Base-by-base conservation (phyloP, 2,888 invertebrate genomes). In the Campopleginae sp. region DNA sequence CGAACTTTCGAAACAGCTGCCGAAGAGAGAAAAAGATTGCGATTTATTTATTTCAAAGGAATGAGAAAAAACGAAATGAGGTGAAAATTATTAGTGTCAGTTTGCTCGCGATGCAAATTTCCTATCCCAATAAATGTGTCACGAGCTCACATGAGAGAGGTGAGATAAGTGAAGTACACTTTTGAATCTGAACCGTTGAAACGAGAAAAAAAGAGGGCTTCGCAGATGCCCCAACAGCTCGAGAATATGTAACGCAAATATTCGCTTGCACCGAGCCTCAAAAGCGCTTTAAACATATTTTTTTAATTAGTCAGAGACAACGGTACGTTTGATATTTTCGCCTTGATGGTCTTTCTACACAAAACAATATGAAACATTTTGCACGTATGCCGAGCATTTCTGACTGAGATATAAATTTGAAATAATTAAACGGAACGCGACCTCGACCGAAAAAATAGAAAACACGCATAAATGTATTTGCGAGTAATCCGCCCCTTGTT, bases 271-370 rank as follows among this genome's bases (percentile, higher is more conserved):
- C 1, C 12, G n/a, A 44, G 12, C 44, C n/a, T 38, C 58, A 44
- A 38, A 66, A 54, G 27, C 46, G 27, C 54, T 82, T 63, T 46
- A 72, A 54, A 78, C 27, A 77, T 31, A 27, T 74, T 74, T 66
- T 58, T 77, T 72, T 48, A 82, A 82, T 78, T 82, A 72, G 17
- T 27, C 38, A 65, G 61, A 54, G 46, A 23, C 58, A 58, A 58
- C 58, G 58, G 5, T 58, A 14, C 61, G 38, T 82, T 70, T 76
- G 51, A 46, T 76, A 17, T 63, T 63, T 82, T 27, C 46, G 19
- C 42, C 42, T 54, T 12, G 10, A 23, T 19, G 42, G 8, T 0
- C 65, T 42, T 42, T 66, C n/a, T 19, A 19, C 0, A 19, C 38
- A 33, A 23, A 71, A 63, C 14, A 14, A 23, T 46, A 58, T 14